phyloP scores from a whole-genome alignment of 2,888 invertebrate species.

The Matsumyia berberina region DNA sequence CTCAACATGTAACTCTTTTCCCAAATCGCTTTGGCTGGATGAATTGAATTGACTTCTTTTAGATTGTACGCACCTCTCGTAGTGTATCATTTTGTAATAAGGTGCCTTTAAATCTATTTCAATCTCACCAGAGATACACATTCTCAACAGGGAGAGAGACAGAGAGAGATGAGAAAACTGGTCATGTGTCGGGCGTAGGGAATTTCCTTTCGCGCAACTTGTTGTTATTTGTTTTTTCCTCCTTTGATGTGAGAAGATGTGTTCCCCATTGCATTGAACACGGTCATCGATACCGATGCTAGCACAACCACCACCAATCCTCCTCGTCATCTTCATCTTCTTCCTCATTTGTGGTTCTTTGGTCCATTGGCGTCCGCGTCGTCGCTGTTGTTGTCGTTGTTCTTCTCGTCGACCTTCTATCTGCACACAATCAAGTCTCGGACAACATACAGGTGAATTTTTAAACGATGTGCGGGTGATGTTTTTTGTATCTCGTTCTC shows the following conservation, averaged over 20 bases:
- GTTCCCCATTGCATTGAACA: slow-evolving; percentile 67
- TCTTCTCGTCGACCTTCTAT: slow-evolving; percentile 53
- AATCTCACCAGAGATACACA: slow-evolving; percentile 61
- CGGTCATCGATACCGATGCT: slow-evolving; percentile 69
- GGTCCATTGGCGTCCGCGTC: too few relatives aligned
- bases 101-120: slow-evolving; percentile 75
- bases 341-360: neutral
- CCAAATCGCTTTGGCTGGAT: slow-evolving; percentile 30
- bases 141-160: slow-evolving; percentile 9
- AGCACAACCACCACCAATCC: slow-evolving; percentile 39
- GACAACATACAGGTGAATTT: slow-evolving; percentile 68
- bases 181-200: slow-evolving; percentile 51
- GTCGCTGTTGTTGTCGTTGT: slow-evolving; percentile 31
- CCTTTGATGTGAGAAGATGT: slow-evolving; percentile 65
- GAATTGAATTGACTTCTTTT: slow-evolving; percentile 65
- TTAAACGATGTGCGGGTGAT: slow-evolving; percentile 76
- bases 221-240: slow-evolving; percentile 69
- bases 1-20: slow-evolving; percentile 38
- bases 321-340: slow-evolving; percentile 31
- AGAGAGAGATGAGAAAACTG: slow-evolving; percentile 38
- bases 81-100: slow-evolving; percentile 75
- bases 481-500: slow-evolving; percentile 34
- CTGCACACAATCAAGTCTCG: slow-evolving; percentile 63
- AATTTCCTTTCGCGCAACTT: slow-evolving; percentile 65
- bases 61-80: slow-evolving; percentile 30